Conservation (phyloP, 2,113 vertebrate species). For the Elgaria multicarinata region DNA sequence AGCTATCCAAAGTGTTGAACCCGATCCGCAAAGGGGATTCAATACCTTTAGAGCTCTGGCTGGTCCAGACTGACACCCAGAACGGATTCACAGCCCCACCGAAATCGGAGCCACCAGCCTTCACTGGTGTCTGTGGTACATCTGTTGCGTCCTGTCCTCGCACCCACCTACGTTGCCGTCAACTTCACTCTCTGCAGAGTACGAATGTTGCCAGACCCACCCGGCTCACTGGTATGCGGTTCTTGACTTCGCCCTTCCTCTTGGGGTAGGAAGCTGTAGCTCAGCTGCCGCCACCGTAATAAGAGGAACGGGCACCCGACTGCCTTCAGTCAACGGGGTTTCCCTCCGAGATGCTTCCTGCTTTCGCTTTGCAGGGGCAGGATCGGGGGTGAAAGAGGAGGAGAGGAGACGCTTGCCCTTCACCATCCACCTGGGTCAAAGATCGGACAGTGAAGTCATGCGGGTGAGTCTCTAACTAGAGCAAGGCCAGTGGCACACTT, state of each 20-base stretch:
- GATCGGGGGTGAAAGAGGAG: neutral
- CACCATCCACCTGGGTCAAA: neutral
- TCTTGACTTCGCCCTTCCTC: neutral
- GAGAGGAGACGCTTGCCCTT: too few species aligned
- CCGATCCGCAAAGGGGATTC: too few species aligned
- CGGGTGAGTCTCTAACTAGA: neutral
- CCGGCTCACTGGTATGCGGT: neutral
- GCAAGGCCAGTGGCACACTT: neutral
- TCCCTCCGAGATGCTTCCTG: constrained; percentile 6
- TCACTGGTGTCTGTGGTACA: too few species aligned
- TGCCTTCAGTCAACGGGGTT: neutral
- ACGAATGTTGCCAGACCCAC: neutral
- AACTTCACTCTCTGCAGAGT: neutral
- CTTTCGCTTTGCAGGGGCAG: neutral
- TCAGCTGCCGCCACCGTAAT: neutral
- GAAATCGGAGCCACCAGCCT: too few species aligned
- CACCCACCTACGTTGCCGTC: neutral
- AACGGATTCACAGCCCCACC: too few species aligned
- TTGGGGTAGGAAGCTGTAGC: neutral
- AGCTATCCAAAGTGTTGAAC: too few species aligned
- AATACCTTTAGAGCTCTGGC: too few species aligned
- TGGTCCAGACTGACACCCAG: too few species aligned
- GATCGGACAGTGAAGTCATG: neutral
- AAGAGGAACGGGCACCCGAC: neutral
- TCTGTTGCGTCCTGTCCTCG: neutral